Evolutionary conservation across 2,113 vertebrate species (phyloP).

Genomic region (Anoura caudifer): DNA sequence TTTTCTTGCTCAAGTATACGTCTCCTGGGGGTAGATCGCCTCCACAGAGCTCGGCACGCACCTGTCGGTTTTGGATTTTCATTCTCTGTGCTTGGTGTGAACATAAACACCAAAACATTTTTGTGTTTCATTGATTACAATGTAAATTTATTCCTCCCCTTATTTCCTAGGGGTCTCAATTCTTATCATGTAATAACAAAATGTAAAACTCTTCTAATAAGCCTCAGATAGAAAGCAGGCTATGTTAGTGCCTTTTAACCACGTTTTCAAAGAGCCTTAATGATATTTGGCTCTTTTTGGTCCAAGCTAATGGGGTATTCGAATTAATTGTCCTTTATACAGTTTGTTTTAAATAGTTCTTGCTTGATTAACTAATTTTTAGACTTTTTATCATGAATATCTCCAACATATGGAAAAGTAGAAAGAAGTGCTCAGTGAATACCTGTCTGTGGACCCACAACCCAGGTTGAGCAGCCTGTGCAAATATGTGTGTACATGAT

Average conservation of each 20-base stretch:
- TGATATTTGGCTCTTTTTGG: background rate
- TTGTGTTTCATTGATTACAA: background rate
- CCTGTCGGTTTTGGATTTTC: background rate
- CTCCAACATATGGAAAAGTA: background rate
- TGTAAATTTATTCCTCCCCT: background rate
- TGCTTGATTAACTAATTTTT: background rate
- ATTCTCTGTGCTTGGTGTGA: background rate
- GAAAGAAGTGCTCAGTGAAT: background rate
- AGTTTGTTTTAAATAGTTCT: conserved; percentile 4
- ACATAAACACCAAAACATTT: background rate
- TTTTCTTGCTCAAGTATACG: background rate
- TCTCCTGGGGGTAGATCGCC: background rate
- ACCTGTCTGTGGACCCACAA: background rate
- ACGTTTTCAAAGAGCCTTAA: background rate
- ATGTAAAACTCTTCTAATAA: background rate
- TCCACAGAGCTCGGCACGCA: background rate
- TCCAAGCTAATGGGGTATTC: background rate
- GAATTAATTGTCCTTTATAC: background rate
- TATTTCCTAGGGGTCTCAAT: background rate
- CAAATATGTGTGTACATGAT: too few species aligned
- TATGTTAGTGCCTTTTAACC: background rate
- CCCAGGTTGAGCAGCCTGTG: background rate
- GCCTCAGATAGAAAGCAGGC: background rate
- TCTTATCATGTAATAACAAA: background rate
- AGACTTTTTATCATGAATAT: background rate